A percentile compares a stretch with the other conserved stretches of the same genome.
Conservation (phyloP, 2,797 vertebrate genomes). For the Aldrovandia affinis region DNA sequence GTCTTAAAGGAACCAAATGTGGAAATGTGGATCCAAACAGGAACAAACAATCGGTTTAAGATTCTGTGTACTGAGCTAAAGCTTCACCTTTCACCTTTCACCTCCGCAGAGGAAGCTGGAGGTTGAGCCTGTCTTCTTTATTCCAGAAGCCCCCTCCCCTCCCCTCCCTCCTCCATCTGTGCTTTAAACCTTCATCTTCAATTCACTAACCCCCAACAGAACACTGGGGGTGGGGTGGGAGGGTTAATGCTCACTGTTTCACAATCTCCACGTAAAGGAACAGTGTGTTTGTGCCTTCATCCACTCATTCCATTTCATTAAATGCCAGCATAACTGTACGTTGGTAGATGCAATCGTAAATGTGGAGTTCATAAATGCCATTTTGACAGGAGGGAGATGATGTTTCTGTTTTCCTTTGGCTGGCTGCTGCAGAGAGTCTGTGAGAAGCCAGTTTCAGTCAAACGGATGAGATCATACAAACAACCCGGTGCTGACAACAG, state of each 20-base stretch:
- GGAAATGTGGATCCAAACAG: neutral
- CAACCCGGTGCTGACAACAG: neutral
- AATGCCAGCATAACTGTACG: neutral
- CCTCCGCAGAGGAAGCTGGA: neutral
- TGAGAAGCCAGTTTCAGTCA: neutral
- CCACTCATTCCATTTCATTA: neutral
- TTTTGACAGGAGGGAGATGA: neutral
- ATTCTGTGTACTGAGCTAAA: neutral
- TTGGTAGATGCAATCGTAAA: neutral
- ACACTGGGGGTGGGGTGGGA: neutral
- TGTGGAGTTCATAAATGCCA: neutral
- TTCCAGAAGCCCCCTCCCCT: neutral
- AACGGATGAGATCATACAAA: neutral
- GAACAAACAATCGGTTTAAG: neutral
- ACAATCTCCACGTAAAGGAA: neutral
- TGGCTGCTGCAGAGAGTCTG: neutral
- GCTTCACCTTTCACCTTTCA: constrained; percentile 14
- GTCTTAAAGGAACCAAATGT: neutral
- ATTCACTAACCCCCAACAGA: constrained; percentile 18
- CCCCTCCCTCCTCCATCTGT: neutral
- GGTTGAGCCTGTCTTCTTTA: neutral
- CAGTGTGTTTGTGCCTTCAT: neutral
- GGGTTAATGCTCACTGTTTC: neutral
- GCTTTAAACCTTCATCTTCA: neutral
- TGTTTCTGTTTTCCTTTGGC: neutral